Base-by-base conservation (phyloP, 2,888 invertebrate species). In the Caenorhabditis sp. region DNA sequence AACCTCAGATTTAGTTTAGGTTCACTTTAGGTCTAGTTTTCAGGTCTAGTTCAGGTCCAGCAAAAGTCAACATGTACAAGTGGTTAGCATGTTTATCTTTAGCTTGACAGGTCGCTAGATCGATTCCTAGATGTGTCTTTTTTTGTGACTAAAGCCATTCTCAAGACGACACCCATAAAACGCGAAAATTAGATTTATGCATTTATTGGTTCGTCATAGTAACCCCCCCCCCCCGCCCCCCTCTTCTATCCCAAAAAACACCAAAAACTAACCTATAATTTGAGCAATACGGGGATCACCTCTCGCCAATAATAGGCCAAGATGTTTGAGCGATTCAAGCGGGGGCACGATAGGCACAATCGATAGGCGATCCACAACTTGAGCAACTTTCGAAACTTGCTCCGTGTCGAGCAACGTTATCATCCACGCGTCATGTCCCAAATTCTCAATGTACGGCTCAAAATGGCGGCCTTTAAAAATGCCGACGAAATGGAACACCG, bases 261-360 rank as follows among this genome's bases (percentile, higher is more conserved):
- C 17, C 23, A 23, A 50, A 14, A 38, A 21, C 67, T 52, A 8
- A 75, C 74, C 78, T 52, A 78, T 71, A 50, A 75, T 77, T 17
- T 57, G 36, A 0, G 61, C 58, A 23, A 75, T 67, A 57, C 63
- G 57, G 8, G 53, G 60, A 17, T 82, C 76, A 3, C 73, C 80
- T 43, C 66, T 60, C 21, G 77, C 61, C 20, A 86, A 64, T 1
- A 84, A 67, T 10, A 83, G 70, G 3, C 77, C 85, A 31, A 87
- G 70, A 64, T 83, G 81, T 12, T 84, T 76, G n/a, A 87, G 72
- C 8, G 84, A 84, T 31, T 87, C 85, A 31, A 85, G 59, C 8
- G 87, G 86, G 14, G 87, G 87, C 0, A 83, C 85, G 8, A 87
- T 77, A n/a, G 87, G 86, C n/a, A 87, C 85, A 38, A 77, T 78